Evolutionary conservation across 2,888 invertebrate species (phyloP).

Genomic region (Drosophila koepferae): DNA sequence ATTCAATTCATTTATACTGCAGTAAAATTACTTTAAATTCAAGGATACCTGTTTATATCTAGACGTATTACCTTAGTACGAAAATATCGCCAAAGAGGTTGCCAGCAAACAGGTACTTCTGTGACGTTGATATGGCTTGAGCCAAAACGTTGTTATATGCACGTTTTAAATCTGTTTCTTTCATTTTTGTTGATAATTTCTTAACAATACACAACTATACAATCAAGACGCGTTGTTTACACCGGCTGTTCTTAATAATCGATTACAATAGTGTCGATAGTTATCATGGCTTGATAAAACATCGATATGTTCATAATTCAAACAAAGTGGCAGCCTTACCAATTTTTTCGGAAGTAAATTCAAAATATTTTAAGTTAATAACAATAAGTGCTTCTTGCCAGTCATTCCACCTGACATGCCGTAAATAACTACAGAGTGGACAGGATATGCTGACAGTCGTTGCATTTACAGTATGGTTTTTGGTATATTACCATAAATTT

Average conservation of each 20-base stretch:
- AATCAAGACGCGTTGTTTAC: constrained; percentile 34
- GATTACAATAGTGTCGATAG: neutral
- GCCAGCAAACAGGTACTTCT: constrained; percentile 92
- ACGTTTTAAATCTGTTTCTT: constrained; percentile 75
- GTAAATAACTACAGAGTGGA: constrained; percentile 13
- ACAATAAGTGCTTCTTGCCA: neutral
- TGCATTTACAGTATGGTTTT: constrained; percentile 38
- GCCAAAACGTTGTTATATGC: constrained; percentile 93
- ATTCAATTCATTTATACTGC: constrained; percentile 80
- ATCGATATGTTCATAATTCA: constrained; percentile 16
- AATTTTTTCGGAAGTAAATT: neutral
- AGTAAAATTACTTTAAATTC: neutral
- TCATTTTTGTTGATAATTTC: constrained; percentile 52
- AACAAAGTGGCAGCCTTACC: constrained; percentile 27
- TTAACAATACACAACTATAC: constrained; percentile 11
- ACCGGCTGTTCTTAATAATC: constrained; percentile 29
- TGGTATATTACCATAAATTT: constrained; percentile 51
- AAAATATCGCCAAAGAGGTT: constrained; percentile 94
- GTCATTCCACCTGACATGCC: neutral
- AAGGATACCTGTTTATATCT: neutral
- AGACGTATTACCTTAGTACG: constrained; percentile 84
- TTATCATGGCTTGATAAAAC: neutral
- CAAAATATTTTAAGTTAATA: constrained; percentile 9
- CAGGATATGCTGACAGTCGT: constrained; percentile 18
- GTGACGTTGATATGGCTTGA: constrained; percentile 93